Base-by-base conservation (phyloP, 2,797 vertebrate genomes). In the Darevskia mixta region DNA sequence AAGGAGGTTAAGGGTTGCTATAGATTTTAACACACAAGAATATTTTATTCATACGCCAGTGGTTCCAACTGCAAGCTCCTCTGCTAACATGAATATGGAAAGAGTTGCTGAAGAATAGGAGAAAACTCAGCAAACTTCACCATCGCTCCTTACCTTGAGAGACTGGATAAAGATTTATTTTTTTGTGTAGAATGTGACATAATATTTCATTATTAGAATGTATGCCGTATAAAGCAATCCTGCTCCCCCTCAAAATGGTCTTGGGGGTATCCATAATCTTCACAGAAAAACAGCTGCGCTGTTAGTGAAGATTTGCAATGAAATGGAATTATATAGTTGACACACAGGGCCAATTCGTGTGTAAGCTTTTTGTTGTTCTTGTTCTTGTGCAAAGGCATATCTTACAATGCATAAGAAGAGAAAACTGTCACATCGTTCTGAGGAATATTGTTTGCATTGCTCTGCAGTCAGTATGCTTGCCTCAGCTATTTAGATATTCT, bases 251-350 rank as follows among this genome's bases (percentile, higher is more conserved):
- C 71, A 85, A 49, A 75, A 38, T 55, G 27, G 41, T 69, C 58
- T 35, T 61, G 38, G 71, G 43, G n/a, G 80, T 20, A 75, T 58
- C 41, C 55, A 64, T 73, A 79, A 41, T 9, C 77, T 81, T 81
- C 35, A 17, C 18, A 82, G 69, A 69, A 83, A 64, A 72, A 81
- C 67, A 32, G 61, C 43, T 55, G 83, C 25, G 18, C 71, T 76
- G n/a, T n/a, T 85, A 85, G 80, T 80, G 77, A 88, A 85, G 49
- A 80, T 23, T 79, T 88, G 38, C 83, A 88, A 66, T 61, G 82
- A 41, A 15, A 41, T n/a, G n/a, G 49, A 8, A 58, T 80, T 80
- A n/a, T 71, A 61, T 38, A 41, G 35, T 7, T 86, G 41, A 61
- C 17, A n/a, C 32, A 61, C n/a, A 72, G 45, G n/a, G 49, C 32